A percentile compares a stretch with the other conserved stretches of the same genome.
These are phyloP conservation scores for Rhingia campestris DNA, from an alignment of 2,888 invertebrate genomes.

Conservation along the genomic window DNA sequence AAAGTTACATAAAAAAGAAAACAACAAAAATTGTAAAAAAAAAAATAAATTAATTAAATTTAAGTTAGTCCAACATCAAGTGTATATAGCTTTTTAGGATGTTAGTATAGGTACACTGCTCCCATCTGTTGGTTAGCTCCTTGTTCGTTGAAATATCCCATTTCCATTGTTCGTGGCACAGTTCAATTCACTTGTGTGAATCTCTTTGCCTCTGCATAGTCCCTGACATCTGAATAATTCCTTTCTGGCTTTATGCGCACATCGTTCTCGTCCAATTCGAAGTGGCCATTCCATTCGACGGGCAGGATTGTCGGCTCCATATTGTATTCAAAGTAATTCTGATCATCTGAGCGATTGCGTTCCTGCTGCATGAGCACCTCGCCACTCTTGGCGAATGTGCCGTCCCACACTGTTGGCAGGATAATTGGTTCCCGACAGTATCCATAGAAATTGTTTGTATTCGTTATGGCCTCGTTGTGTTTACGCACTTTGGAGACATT, in stretches of 20 bases:
- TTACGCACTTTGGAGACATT: constrained; percentile 80
- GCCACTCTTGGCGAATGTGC: constrained; percentile 80
- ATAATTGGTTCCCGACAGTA: constrained; percentile 79
- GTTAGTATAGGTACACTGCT: constrained; percentile 39
- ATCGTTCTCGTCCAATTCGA: constrained; percentile 80
- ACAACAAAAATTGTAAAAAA: constrained; percentile 21
- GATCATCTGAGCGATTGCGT: constrained; percentile 81
- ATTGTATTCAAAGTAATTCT: constrained; percentile 79
- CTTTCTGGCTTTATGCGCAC: constrained; percentile 81
- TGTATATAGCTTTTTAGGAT: constrained; percentile 1
- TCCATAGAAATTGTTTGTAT: constrained; percentile 81
- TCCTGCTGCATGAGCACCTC: constrained; percentile 79
- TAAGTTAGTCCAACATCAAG: constrained; percentile 37
- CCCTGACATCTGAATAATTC: constrained; percentile 81
- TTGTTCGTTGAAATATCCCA: constrained; percentile 40
- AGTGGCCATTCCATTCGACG: constrained; percentile 81
- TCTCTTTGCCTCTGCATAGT: constrained; percentile 80
- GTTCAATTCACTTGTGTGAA: constrained; percentile 77
- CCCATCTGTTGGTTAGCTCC: not conserved
- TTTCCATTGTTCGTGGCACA: constrained; percentile 29
- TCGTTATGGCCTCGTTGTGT: constrained; percentile 80
- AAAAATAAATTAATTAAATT: constrained; percentile 64
- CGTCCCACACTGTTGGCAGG: constrained; percentile 81
- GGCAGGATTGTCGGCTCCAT: constrained; percentile 80
- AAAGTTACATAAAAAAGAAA: not conserved